Percentiles rank a stretch among this genome's conserved stretches.
These are phyloP conservation scores for Andrena minutula DNA, from an alignment of 2,888 invertebrate species.

Conservation along the genomic window DNA sequence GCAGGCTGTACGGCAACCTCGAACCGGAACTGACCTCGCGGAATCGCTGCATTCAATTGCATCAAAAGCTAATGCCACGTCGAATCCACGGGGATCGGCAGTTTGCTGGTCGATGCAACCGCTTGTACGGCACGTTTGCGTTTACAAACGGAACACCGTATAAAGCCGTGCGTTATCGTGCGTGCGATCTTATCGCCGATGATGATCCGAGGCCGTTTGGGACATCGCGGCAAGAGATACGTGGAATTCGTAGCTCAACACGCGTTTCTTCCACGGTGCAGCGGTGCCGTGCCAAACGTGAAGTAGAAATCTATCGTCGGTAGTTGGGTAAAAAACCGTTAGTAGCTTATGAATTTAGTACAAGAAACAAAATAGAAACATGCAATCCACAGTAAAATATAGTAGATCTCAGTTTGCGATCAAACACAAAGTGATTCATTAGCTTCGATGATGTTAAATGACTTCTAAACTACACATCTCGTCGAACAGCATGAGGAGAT, in stretches of 20 bases:
- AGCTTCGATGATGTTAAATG: too few relatives aligned
- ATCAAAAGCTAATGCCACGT: conserved; percentile 63
- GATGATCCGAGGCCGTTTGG: conserved; percentile 73
- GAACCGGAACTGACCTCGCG: conserved; percentile 58
- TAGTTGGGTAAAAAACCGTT: too few relatives aligned
- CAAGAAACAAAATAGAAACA: too few relatives aligned
- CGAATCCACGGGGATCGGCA: conserved; percentile 25
- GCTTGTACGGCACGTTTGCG: conserved; percentile 24
- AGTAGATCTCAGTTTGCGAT: too few relatives aligned
- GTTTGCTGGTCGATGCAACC: conserved; percentile 33
- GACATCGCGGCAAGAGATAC: conserved; percentile 42
- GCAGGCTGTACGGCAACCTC: conserved; percentile 31
- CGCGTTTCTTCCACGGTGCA: conserved; percentile 12
- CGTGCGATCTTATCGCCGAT: conserved; percentile 76
- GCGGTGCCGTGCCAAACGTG: conserved; percentile 5
- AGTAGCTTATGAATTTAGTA: conserved; percentile 3
- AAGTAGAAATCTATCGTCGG: conserved; percentile 12
- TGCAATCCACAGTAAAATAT: too few relatives aligned
- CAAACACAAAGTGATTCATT: too few relatives aligned
- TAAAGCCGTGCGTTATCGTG: conserved; percentile 57
- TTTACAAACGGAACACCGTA: conserved; percentile 59
- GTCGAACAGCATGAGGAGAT: neutral
- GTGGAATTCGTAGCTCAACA: conserved; percentile 14
- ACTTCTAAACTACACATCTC: too few relatives aligned
- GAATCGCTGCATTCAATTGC: conserved; percentile 52